Conservation (phyloP, 2,797 vertebrate species). For the Mormyrops attenuatus region DNA sequence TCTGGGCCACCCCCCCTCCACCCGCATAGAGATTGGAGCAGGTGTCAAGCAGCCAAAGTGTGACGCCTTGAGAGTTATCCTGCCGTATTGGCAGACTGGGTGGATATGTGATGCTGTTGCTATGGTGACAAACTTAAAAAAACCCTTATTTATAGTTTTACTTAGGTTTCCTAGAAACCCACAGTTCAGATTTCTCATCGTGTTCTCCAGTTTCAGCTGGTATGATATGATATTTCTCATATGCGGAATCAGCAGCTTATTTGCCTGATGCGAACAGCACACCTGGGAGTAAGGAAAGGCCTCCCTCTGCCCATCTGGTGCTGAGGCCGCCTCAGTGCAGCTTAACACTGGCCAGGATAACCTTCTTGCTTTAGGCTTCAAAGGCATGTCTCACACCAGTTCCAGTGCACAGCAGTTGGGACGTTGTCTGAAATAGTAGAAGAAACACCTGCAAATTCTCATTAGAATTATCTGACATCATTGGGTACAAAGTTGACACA, state of each 20-base stretch:
- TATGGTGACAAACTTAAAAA: not conserved
- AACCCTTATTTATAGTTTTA: not conserved
- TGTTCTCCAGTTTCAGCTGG: not conserved
- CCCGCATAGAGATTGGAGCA: not conserved
- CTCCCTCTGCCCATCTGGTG: not conserved
- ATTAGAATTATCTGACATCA: not conserved
- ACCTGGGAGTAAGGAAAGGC: not conserved
- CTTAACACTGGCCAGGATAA: not conserved
- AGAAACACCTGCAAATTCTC: not conserved
- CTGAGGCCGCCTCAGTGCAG: not conserved
- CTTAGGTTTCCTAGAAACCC: not conserved
- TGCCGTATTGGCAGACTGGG: not conserved
- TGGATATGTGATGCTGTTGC: not conserved
- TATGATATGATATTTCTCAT: not conserved
- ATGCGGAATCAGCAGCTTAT: not conserved
- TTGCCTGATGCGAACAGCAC: not conserved
- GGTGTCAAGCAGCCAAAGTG: not conserved
- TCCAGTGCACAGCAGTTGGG: not conserved
- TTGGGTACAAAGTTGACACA: not conserved
- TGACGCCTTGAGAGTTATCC: not conserved
- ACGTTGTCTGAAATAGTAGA: not conserved
- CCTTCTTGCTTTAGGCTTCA: not conserved
- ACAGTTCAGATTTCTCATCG: not conserved
- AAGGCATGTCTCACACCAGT: not conserved
- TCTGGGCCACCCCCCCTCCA: not conserved